These are phyloP conservation scores for Lysiphlebus fabarum DNA, from an alignment of 1,140 invertebrate genomes.

Conservation along the genomic window DNA sequence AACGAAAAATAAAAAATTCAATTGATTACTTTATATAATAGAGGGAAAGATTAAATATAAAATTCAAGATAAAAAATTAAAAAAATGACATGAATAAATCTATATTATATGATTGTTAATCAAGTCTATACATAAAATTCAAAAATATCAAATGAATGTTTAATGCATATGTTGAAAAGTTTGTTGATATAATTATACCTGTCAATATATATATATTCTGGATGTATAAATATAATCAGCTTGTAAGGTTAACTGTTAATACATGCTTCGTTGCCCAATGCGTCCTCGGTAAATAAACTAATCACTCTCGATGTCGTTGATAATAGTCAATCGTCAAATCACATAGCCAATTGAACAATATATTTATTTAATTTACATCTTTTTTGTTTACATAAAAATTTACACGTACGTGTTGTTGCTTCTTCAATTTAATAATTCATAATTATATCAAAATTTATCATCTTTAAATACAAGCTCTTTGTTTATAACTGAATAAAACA, in stretches of 20 bases:
- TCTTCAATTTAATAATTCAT: slow-evolving; percentile 14
- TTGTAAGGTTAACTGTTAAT: slow-evolving; percentile 24
- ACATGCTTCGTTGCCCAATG: slow-evolving; percentile 25
- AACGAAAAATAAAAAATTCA: too few species aligned
- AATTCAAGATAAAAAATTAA: too few species aligned
- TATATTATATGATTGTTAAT: too few species aligned
- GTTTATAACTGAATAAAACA: background rate
- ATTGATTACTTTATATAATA: too few species aligned
- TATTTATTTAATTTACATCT: background rate
- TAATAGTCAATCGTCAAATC: slow-evolving; percentile 23
- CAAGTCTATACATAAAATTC: too few species aligned
- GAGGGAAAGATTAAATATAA: too few species aligned
- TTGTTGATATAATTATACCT: too few species aligned
- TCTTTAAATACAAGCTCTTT: background rate
- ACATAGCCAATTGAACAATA: slow-evolving; percentile 5
- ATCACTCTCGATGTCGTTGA: slow-evolving; percentile 26
- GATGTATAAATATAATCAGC: slow-evolving; percentile 16
- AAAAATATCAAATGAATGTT: too few species aligned
- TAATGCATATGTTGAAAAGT: too few species aligned
- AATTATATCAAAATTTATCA: slow-evolving; percentile 2
- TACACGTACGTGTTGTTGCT: slow-evolving; percentile 2
- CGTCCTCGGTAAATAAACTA: slow-evolving; percentile 28
- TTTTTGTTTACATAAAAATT: background rate
- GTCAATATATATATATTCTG: too few species aligned
- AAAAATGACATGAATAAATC: too few species aligned